These are phyloP conservation scores for Labroides dimidiatus DNA, from an alignment of 2,797 vertebrate genomes.

Conservation along the genomic window DNA sequence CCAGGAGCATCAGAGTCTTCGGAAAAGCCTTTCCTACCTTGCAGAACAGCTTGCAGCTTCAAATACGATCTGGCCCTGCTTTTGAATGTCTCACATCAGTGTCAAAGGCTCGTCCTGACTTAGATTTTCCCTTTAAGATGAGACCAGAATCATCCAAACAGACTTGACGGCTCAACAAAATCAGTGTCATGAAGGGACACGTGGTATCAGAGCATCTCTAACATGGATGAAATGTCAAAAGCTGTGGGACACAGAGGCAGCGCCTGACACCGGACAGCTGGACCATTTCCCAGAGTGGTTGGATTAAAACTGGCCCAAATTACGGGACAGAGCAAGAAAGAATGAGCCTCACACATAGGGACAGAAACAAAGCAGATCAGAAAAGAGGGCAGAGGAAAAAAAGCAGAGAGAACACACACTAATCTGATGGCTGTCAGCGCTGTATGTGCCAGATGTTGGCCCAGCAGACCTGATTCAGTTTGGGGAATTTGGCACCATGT, in stretches of 20 bases:
- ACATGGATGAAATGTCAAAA: constrained; percentile 17
- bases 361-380: constrained; percentile 41
- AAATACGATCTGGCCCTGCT: too few relatives aligned
- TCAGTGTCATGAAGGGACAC: neutral
- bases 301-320: constrained; percentile 68
- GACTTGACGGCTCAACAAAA: neutral
- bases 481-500: constrained; percentile 33
- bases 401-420: constrained; percentile 44
- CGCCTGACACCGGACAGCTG: constrained; percentile 57
- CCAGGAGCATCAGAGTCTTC: too few relatives aligned
- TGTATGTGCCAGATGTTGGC: constrained; percentile 71
- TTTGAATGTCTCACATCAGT: too few relatives aligned
- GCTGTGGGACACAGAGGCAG: constrained; percentile 16
- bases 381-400: constrained; percentile 48
- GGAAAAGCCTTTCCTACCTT: too few relatives aligned
- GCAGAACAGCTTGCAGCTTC: too few relatives aligned
- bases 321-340: constrained; percentile 23
- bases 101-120: too few relatives aligned
- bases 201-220: neutral
- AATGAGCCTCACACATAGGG: constrained; percentile 21
- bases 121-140: too few relatives aligned
- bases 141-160: too few relatives aligned
- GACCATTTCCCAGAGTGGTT: constrained; percentile 29
- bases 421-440: constrained; percentile 60
- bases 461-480: constrained; percentile 43